These are phyloP conservation scores for Alfaro cultratus DNA, from an alignment of 2,797 vertebrate species.

Conservation along the genomic window DNA sequence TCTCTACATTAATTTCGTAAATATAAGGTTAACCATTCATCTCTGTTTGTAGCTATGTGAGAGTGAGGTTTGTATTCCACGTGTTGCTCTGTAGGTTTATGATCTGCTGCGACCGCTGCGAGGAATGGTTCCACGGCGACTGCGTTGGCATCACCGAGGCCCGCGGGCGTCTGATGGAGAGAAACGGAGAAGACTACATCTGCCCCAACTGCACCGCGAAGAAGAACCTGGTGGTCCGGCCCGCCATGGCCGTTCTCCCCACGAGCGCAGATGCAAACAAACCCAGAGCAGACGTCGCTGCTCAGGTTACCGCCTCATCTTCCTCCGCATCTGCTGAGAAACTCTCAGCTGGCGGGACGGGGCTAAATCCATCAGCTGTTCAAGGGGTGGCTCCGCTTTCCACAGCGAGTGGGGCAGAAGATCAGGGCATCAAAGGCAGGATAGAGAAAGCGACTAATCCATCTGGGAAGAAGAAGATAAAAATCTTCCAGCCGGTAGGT, in stretches of 20 bases:
- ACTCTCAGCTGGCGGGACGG: conserved; percentile 18
- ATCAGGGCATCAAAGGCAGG: conserved; percentile 96
- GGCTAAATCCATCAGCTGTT: conserved; percentile 15
- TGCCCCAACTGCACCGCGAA: conserved; percentile 97
- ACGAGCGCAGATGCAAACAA: conserved; percentile 75
- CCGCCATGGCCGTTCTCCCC: conserved; percentile 61
- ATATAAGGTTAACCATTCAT: neutral
- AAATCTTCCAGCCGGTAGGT: conserved; percentile 99
- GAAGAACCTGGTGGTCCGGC: conserved; percentile 82
- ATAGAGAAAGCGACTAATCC: conserved; percentile 98
- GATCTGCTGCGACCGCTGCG: conserved; percentile 99
- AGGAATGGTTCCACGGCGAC: conserved; percentile 99
- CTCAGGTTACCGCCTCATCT: neutral
- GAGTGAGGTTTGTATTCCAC: neutral
- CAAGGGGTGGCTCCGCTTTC: conserved; percentile 19
- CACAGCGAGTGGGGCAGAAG: conserved; percentile 62
- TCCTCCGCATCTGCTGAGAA: conserved; percentile 13
- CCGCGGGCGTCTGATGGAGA: conserved; percentile 93
- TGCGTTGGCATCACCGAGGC: conserved; percentile 98
- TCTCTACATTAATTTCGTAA: neutral
- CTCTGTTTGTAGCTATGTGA: neutral
- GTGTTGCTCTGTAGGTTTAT: conserved; percentile 89
- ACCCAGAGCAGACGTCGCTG: conserved; percentile 29
- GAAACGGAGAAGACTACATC: conserved; percentile 97
- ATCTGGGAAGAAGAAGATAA: conserved; percentile 97